Conservation (phyloP, 1,140 invertebrate species). For the Chrysomallon squamiferum region DNA sequence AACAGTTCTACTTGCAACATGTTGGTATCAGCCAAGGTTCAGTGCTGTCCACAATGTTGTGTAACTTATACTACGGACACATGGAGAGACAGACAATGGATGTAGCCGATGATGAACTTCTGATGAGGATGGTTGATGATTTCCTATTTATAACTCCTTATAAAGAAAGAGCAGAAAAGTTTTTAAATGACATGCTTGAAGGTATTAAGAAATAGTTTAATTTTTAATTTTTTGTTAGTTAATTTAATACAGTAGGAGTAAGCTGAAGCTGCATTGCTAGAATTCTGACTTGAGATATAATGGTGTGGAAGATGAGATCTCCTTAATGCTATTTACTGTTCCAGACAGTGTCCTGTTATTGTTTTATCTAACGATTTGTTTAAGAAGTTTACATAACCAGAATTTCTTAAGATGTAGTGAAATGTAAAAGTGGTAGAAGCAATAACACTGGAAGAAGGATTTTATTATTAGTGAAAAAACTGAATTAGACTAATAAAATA, state of each 20-base stretch:
- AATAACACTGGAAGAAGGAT: no score
- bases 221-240: neutral
- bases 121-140: slow-evolving; percentile 50
- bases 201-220: slow-evolving; percentile 17
- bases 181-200: slow-evolving; percentile 28
- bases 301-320: neutral
- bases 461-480: no score
- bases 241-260: neutral
- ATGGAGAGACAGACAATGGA: slow-evolving; percentile 34
- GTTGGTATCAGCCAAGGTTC: slow-evolving; percentile 49
- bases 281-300: neutral
- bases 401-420: no score
- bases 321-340: no score
- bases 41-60: slow-evolving; percentile 41
- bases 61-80: slow-evolving; percentile 40
- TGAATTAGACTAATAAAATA: no score
- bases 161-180: slow-evolving; percentile 25
- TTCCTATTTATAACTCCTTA: slow-evolving; percentile 44
- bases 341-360: no score
- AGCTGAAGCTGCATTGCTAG: neutral
- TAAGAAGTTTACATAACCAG: no score
- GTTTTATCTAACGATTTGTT: no score
- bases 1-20: slow-evolving; percentile 27
- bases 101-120: slow-evolving; percentile 26
- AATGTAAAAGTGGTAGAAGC: no score